These are phyloP conservation scores for Suillia variegata DNA, from an alignment of 2,888 invertebrate species.

Conservation along the genomic window DNA sequence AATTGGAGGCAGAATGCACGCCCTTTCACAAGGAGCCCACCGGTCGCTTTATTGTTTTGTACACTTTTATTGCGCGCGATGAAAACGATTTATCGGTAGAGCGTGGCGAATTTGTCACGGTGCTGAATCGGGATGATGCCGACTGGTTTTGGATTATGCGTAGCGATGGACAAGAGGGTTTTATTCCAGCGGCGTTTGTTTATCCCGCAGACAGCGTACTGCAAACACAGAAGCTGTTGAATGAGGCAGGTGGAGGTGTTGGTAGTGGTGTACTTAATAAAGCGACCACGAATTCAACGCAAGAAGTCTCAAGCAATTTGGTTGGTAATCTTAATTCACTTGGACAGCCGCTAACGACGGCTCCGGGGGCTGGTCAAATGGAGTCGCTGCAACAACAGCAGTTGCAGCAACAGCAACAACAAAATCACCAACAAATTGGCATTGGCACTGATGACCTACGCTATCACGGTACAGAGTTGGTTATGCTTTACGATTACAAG, in stretches of 20 bases:
- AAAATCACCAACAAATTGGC: slow-evolving; percentile 48
- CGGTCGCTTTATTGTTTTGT: slow-evolving; percentile 89
- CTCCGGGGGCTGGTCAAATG: slow-evolving; percentile 31
- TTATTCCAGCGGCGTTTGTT: slow-evolving; percentile 92
- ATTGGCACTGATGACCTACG: slow-evolving; percentile 69
- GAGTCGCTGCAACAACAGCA: slow-evolving; percentile 35
- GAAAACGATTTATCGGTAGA: slow-evolving; percentile 95
- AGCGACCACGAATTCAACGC: neutral
- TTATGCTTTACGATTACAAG: slow-evolving; percentile 95
- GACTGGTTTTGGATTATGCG: slow-evolving; percentile 97
- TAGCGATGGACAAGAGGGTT: slow-evolving; percentile 92
- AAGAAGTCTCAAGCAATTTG: neutral
- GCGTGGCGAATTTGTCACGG: slow-evolving; percentile 93
- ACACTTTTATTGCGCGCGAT: slow-evolving; percentile 90
- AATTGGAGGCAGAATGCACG: slow-evolving; percentile 68
- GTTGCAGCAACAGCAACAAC: slow-evolving; percentile 35
- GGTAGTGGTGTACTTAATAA: slow-evolving; percentile 25
- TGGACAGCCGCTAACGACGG: slow-evolving; percentile 25
- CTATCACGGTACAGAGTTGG: slow-evolving; percentile 87
- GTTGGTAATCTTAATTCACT: slow-evolving; percentile 26
- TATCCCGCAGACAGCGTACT: slow-evolving; percentile 86
- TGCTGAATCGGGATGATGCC: slow-evolving; percentile 90
- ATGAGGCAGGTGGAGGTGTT: slow-evolving; percentile 8
- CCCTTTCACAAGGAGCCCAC: slow-evolving; percentile 82
- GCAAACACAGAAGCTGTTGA: slow-evolving; percentile 55